Evolutionary conservation across 2,113 vertebrate genomes (phyloP).

Genomic region (Caretta caretta): DNA sequence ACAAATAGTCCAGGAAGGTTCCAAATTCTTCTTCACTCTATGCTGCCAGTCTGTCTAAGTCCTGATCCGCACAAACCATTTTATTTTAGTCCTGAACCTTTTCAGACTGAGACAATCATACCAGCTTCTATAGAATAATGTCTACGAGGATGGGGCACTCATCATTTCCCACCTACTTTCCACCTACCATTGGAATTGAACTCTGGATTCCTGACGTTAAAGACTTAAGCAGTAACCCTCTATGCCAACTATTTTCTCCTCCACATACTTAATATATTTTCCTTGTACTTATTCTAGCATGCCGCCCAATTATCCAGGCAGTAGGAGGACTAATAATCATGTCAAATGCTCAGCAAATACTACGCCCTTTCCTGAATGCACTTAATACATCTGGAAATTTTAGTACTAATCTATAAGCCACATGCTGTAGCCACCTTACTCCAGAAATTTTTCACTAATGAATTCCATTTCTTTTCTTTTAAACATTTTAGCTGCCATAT

Average conservation of each 20-base stretch:
- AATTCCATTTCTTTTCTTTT: not conserved
- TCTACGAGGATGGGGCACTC: not conserved
- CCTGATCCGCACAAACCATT: not conserved
- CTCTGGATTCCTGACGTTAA: not conserved
- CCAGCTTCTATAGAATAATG: not conserved
- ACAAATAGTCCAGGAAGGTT: not conserved
- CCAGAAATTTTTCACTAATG: not conserved
- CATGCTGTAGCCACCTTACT: not conserved
- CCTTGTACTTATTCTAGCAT: not conserved
- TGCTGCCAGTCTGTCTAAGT: not conserved
- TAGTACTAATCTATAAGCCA: not conserved
- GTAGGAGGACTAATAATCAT: not conserved
- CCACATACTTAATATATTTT: not conserved
- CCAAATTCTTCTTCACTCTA: not conserved
- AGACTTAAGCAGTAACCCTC: not conserved
- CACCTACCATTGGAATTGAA: not conserved
- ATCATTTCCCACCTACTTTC: not conserved
- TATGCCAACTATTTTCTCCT: not conserved
- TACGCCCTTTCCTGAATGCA: not conserved
- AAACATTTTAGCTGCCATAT: not conserved
- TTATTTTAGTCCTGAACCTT: not conserved
- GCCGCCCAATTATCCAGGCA: not conserved
- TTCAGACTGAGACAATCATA: not conserved
- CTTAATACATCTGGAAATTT: not conserved
- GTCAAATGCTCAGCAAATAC: not conserved